Evolutionary conservation across 2,797 vertebrate species (phyloP).

Genomic region (Acanthornis magna): DNA sequence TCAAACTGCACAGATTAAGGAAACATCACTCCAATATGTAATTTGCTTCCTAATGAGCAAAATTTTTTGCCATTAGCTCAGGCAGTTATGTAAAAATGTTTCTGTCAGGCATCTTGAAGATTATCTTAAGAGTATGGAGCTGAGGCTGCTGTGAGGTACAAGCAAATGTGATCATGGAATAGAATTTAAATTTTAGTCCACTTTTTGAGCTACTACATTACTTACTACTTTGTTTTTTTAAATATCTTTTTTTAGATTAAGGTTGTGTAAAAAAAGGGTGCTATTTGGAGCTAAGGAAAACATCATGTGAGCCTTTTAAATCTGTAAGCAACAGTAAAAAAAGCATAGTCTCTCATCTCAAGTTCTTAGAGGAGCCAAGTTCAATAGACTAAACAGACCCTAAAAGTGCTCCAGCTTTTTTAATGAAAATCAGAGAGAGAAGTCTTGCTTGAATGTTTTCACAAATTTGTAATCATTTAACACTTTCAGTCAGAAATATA

Average conservation of each 20-base stretch:
- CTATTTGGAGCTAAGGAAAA: neutral
- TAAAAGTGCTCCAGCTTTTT: neutral
- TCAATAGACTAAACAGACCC: neutral
- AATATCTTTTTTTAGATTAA: neutral
- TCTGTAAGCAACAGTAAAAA: neutral
- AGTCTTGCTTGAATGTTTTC: neutral
- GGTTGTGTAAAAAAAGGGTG: neutral
- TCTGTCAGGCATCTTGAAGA: neutral
- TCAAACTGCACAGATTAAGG: neutral
- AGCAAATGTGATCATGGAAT: neutral
- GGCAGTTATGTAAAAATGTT: neutral
- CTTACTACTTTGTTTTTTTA: fast-evolving
- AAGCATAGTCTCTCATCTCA: neutral
- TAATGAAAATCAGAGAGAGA: neutral
- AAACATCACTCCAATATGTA: neutral
- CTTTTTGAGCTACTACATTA: neutral
- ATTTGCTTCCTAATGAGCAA: neutral
- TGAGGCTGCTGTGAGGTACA: neutral
- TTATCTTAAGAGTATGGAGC: neutral
- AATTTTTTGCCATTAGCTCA: neutral
- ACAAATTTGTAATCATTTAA: neutral
- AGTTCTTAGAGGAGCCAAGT: neutral
- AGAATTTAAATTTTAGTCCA: neutral
- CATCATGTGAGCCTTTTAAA: neutral
- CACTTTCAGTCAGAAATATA: neutral